A percentile compares a stretch with the other conserved stretches of the same genome.
These are phyloP conservation scores for Catharus bicknelli DNA, from an alignment of 2,113 vertebrate genomes.

Conservation along the genomic window DNA sequence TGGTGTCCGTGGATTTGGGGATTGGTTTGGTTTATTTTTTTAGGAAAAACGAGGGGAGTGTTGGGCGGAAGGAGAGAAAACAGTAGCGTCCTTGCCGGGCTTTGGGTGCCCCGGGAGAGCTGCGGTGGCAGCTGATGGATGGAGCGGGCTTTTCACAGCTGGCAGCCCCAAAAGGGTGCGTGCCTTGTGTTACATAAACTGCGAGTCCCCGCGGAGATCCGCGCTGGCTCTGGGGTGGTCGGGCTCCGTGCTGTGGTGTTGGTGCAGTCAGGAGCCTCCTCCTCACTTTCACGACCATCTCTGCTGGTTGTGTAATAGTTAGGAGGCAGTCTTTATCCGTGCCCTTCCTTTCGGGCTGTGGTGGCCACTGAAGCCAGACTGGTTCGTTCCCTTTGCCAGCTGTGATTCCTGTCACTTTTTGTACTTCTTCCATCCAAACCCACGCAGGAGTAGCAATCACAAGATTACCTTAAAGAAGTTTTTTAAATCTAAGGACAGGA, in stretches of 20 bases:
- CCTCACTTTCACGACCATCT: background rate
- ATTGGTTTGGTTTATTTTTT: accelerated
- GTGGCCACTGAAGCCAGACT: background rate
- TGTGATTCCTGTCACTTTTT: background rate
- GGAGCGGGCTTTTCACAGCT: background rate
- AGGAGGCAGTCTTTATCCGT: background rate
- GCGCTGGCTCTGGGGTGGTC: background rate
- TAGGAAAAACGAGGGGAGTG: background rate
- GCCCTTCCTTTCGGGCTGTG: background rate
- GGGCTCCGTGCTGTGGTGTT: background rate
- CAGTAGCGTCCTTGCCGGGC: background rate
- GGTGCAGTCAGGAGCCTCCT: constrained; percentile 2
- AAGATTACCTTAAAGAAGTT: background rate
- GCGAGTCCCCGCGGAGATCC: background rate
- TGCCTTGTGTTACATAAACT: background rate
- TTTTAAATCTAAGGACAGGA: background rate
- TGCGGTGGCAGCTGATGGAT: background rate
- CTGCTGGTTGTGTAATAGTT: constrained; percentile 23
- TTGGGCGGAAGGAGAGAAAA: background rate
- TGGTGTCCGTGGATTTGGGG: background rate
- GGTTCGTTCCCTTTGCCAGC: background rate
- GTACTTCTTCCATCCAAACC: background rate
- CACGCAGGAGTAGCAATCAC: background rate
- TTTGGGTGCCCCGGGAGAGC: background rate
- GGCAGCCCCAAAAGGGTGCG: background rate